Base-by-base conservation (phyloP, 2,888 invertebrate genomes). In the Melolontha melolontha region DNA sequence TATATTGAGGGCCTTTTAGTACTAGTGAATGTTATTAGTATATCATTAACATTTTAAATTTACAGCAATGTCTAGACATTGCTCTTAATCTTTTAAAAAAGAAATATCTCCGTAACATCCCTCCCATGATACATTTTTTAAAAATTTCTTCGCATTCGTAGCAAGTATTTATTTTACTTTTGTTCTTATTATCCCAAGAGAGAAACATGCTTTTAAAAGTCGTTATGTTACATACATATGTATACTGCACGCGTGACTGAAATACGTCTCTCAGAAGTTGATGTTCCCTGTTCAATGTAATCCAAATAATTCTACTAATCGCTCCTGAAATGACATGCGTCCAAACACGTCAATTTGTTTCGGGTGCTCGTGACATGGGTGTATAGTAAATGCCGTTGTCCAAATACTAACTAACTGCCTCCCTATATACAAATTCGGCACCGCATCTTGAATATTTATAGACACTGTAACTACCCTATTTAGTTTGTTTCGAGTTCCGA, bases 381-480 rank as follows among this genome's bases (percentile, higher is more conserved):
- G 44, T 44, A 6, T 44, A 14, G 59, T 47, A 16, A 14, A 27
- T 27, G 34, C 12, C 44, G 12, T 42, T 27, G 27, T 44, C 29
- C 12, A 59, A 59, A 59, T 44, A 59, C 59, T 29, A 44, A 44
- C 44, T 17, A 44, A 34, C 2, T 10, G 34, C 34, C 34, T 34
- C 34, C 34, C 34, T 42, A 44, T 16, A 27, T 27, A 50, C 50
- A 27, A 50, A 50, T 50, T 50, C 50, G 50, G 50, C 10, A 59
- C 41, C 29, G 29, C 44, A 59, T 59, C 59, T 59, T 59, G 44
- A 59, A 44, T 59, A 59, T 59, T 59, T 59, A 59, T 59, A 59
- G 59, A 12, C 27, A 27, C 59, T 29, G 44, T 59, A 59, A 59
- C 59, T 44, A 59, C 59, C 59, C 59, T 59, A 59, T 59, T 59